These are phyloP conservation scores for Lepetodrilus schrolli DNA, from an alignment of 2,888 invertebrate species.

Conservation along the genomic window DNA sequence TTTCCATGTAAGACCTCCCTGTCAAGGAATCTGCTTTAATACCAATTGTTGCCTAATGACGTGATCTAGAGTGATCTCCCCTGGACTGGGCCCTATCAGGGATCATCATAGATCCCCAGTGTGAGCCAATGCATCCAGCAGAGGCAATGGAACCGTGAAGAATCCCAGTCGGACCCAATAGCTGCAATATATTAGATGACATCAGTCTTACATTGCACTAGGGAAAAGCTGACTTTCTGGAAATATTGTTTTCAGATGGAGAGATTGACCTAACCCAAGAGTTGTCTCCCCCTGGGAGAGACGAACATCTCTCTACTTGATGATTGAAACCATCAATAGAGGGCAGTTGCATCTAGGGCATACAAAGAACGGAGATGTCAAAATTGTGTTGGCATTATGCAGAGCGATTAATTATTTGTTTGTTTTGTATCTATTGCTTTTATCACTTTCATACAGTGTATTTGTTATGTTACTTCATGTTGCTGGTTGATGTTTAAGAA, in stretches of 20 bases:
- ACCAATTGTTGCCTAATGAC: conserved; percentile 21
- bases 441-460: too few relatives aligned
- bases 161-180: too few relatives aligned
- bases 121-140: too few relatives aligned
- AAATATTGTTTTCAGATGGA: not conserved
- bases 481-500: too few relatives aligned
- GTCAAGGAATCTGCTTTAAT: conserved; percentile 4
- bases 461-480: too few relatives aligned
- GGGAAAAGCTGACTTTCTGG: not conserved
- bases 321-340: not conserved
- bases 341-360: not conserved
- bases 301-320: conserved; percentile 16
- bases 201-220: not conserved
- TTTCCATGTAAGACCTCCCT: too few relatives aligned
- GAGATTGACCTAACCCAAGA: not conserved
- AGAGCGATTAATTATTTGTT: too few relatives aligned
- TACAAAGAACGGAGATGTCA: too few relatives aligned
- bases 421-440: too few relatives aligned
- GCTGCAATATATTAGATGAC: not conserved
- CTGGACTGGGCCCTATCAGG: not conserved
- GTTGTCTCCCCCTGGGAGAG: not conserved
- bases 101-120: not conserved
- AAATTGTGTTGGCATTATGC: too few relatives aligned
- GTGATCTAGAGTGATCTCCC: not conserved
- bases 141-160: too few relatives aligned